Evolutionary conservation across 2,113 vertebrate species (phyloP).

Genomic region (Oreamnos americanus): DNA sequence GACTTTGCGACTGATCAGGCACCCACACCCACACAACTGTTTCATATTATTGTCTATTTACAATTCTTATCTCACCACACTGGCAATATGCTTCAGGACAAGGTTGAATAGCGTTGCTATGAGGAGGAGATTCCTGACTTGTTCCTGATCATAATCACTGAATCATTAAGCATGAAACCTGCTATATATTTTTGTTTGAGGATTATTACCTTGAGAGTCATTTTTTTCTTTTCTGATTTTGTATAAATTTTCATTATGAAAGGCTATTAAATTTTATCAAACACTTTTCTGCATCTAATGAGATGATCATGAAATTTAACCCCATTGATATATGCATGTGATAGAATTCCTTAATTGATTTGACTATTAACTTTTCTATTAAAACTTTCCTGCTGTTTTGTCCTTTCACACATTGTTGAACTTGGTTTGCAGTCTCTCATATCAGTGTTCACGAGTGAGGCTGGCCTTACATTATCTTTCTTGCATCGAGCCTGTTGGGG

Average conservation of each 20-base stretch:
- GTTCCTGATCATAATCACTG: background rate
- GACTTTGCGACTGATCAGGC: background rate
- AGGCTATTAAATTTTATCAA: background rate
- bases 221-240: background rate
- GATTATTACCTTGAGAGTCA: background rate
- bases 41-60: background rate
- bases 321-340: background rate
- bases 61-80: background rate
- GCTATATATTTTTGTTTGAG: background rate
- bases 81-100: background rate
- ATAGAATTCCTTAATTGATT: background rate
- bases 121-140: background rate
- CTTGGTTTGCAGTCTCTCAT: background rate
- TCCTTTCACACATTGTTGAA: background rate
- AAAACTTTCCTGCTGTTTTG: background rate
- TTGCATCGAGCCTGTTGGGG: fast-evolving
- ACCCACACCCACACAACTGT: background rate
- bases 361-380: background rate
- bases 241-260: background rate
- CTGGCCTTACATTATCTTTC: fast-evolving
- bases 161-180: background rate
- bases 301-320: background rate
- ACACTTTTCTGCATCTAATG: background rate
- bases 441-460: background rate
- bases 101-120: background rate